These are phyloP conservation scores for Tetranychus piercei DNA, from an alignment of 2,888 invertebrate species.

Conservation along the genomic window DNA sequence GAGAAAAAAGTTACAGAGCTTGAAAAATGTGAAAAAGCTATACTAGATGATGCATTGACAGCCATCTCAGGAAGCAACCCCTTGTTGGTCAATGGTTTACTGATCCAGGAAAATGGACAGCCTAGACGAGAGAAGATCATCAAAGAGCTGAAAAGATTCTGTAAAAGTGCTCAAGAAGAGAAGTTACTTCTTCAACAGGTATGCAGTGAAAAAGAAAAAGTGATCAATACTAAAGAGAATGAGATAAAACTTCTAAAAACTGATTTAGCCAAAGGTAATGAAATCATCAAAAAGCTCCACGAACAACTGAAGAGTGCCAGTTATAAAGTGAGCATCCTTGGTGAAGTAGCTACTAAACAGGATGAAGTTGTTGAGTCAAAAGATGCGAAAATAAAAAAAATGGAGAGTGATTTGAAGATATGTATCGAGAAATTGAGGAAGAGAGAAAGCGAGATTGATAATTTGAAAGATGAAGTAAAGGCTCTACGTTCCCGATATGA, in stretches of 20 bases:
- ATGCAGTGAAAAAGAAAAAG: background rate
- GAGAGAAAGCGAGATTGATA: conserved; percentile 17
- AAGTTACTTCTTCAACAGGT: background rate
- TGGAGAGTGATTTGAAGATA: conserved; percentile 14
- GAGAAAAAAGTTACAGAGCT: background rate
- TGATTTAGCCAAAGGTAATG: conserved; percentile 20
- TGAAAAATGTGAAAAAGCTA: background rate
- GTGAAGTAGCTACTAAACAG: conserved; percentile 21
- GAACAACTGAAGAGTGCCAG: conserved; percentile 15
- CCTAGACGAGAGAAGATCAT: background rate
- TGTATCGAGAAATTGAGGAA: conserved; percentile 16
- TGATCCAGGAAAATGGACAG: background rate
- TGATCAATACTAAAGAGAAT: background rate
- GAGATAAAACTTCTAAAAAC: background rate
- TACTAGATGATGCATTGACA: background rate
- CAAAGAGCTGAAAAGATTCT: background rate
- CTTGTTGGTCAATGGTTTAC: background rate
- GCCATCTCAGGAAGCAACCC: background rate
- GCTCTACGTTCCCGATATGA: conserved; percentile 7
- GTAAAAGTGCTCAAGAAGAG: background rate
- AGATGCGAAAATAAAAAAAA: conserved; percentile 14
- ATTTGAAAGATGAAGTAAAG: conserved; percentile 12
- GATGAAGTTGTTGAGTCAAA: conserved; percentile 18
- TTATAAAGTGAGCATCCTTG: conserved; percentile 16
- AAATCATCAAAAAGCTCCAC: conserved; percentile 20